phyloP scores from a whole-genome alignment of 2,888 invertebrate genomes.

The Eupithecia subfuscata region DNA sequence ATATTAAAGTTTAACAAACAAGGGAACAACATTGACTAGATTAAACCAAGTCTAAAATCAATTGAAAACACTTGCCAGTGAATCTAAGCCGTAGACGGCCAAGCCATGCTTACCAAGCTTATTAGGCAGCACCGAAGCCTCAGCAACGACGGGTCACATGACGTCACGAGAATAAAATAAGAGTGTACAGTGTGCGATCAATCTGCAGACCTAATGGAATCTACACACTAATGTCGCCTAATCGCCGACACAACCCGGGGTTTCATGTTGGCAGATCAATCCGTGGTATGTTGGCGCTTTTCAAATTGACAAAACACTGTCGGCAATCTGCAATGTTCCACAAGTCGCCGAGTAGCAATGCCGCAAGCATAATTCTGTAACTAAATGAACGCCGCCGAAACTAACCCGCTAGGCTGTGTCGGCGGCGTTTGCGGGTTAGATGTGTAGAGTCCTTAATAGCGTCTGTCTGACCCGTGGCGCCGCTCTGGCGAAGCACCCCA shows the following conservation, averaged over 20 bases:
- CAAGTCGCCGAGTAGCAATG: no score
- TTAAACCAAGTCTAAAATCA: constrained; percentile 9
- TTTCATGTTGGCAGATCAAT: background rate
- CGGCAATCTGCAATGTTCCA: background rate
- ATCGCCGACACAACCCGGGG: background rate
- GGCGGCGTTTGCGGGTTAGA: background rate
- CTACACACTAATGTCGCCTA: background rate
- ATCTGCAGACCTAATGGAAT: constrained; percentile 65
- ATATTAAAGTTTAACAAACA: background rate
- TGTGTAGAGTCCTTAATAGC: constrained; percentile 51
- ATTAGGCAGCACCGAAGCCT: constrained; percentile 63
- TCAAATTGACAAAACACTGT: background rate
- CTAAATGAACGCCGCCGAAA: background rate
- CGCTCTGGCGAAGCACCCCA: constrained; percentile 69
- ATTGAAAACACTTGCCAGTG: constrained; percentile 1
- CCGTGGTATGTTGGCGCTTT: background rate
- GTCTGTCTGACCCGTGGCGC: constrained; percentile 81
- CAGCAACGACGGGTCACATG: constrained; percentile 43
- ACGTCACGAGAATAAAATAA: constrained; percentile 57
- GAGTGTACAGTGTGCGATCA: constrained; percentile 72
- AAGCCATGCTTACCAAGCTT: constrained; percentile 35
- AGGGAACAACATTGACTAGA: background rate
- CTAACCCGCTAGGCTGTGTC: background rate
- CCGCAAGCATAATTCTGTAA: background rate
- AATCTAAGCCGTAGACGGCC: constrained; percentile 16